A percentile compares a stretch with the other conserved stretches of the same genome.
Conservation (phyloP, 2,113 vertebrate genomes). For the Siniperca chuatsi region DNA sequence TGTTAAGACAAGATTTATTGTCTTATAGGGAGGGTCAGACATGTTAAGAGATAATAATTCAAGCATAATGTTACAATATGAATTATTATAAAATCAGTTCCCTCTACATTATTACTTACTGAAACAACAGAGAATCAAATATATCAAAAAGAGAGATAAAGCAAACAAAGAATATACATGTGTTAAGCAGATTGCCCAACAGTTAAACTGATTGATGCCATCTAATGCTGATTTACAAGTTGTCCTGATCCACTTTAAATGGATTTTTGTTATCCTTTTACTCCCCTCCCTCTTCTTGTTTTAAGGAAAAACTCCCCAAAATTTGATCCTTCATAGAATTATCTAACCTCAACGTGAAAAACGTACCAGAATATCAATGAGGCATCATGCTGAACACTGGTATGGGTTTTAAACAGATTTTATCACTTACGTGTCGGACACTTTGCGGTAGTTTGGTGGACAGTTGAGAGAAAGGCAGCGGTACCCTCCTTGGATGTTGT, state of each 20-base stretch:
- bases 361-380: background rate
- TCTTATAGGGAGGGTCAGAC: background rate
- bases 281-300: background rate
- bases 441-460: slow-evolving; percentile 91
- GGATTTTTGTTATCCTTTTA: background rate
- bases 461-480: slow-evolving; percentile 91
- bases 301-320: background rate
- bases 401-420: background rate
- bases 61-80: background rate
- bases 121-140: background rate
- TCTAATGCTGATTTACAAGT: background rate
- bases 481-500: slow-evolving; percentile 93
- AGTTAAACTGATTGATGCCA: background rate
- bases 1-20: background rate
- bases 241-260: background rate
- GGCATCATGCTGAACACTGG: background rate
- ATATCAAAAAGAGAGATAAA: background rate
- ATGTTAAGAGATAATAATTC: background rate
- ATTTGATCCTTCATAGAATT: background rate
- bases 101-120: background rate
- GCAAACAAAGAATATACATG: background rate
- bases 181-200: background rate
- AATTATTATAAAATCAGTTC: background rate
- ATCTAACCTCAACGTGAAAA: background rate
- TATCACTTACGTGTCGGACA: slow-evolving; percentile 90